These are phyloP conservation scores for Drosophila elegans DNA, from an alignment of 1,140 invertebrate genomes.

Conservation along the genomic window DNA sequence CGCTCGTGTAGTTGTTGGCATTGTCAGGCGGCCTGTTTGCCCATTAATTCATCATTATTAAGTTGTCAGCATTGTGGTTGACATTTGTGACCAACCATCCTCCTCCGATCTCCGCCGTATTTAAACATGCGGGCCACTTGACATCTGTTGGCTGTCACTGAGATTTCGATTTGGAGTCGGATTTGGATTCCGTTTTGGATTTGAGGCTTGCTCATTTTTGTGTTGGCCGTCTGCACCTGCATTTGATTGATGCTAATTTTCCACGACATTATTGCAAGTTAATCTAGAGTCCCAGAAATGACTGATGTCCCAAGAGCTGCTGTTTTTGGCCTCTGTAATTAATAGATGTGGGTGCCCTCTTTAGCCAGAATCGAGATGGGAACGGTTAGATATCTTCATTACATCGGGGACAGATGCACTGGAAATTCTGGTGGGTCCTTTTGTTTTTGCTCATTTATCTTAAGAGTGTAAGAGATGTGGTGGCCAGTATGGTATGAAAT, in stretches of 20 bases:
- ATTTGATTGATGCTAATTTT: conserved; percentile 80
- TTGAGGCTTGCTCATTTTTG: conserved; percentile 29
- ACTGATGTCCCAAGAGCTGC: conserved; percentile 48
- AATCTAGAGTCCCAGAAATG: conserved; percentile 47
- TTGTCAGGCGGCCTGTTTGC: conserved; percentile 74
- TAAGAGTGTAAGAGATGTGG: not conserved
- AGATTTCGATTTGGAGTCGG: conserved; percentile 52
- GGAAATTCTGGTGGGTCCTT: conserved; percentile 21
- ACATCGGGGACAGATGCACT: conserved; percentile 43
- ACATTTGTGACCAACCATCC: conserved; percentile 66
- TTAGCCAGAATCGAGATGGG: conserved; percentile 39
- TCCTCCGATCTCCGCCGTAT: conserved; percentile 12
- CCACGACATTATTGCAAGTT: conserved; percentile 73
- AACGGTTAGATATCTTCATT: conserved; percentile 25
- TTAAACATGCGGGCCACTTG: conserved; percentile 75
- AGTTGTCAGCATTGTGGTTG: conserved; percentile 80
- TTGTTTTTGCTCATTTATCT: conserved; percentile 25
- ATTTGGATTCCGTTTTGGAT: conserved; percentile 19
- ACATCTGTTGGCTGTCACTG: conserved; percentile 73
- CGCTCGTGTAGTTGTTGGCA: conserved; percentile 55
- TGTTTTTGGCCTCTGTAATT: conserved; percentile 25
- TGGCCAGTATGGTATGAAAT: not conserved
- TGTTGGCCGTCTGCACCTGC: conserved; percentile 65
- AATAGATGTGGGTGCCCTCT: conserved; percentile 69
- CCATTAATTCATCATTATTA: conserved; percentile 84